Conservation (phyloP, 2,888 invertebrate species). For the Melieria picta region DNA sequence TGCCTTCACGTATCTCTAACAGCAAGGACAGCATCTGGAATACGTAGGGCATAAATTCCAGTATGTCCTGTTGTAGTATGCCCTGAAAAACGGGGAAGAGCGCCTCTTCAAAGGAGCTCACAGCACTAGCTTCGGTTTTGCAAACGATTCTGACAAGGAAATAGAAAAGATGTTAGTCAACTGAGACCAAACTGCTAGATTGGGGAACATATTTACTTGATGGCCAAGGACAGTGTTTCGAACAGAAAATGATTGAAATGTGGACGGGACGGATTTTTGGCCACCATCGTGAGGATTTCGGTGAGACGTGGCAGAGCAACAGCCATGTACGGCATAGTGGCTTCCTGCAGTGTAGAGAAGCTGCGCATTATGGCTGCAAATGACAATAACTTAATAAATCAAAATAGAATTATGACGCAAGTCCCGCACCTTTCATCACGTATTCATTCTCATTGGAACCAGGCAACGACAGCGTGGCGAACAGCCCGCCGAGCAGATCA, state of each 20-base stretch:
- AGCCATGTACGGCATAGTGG: conserved; percentile 81
- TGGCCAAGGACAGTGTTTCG: conserved; percentile 89
- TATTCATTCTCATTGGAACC: conserved; percentile 95
- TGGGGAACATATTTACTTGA: conserved; percentile 72
- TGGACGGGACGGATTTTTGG: conserved; percentile 95
- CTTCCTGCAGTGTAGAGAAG: conserved; percentile 83
- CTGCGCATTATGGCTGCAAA: conserved; percentile 84
- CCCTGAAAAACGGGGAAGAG: conserved; percentile 96
- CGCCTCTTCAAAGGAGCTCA: conserved; percentile 88
- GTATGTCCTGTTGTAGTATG: conserved; percentile 89
- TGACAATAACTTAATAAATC: not conserved
- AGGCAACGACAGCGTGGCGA: conserved; percentile 76
- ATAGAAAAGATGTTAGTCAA: not conserved
- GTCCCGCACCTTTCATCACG: conserved; percentile 81
- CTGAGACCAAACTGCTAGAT: not conserved
- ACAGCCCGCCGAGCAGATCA: conserved; percentile 79
- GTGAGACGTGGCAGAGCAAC: conserved; percentile 87
- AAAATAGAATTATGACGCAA: not conserved
- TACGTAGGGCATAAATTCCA: conserved; percentile 98
- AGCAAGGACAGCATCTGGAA: conserved; percentile 96
- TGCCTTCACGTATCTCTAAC: conserved; percentile 76
- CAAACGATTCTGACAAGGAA: conserved; percentile 79
- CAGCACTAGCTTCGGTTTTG: conserved; percentile 80
- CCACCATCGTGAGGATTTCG: conserved; percentile 81
- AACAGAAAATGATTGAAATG: conserved; percentile 99